Evolutionary conservation across 1,140 invertebrate genomes (phyloP), one percentile per base, ranked within the genome.

Genomic region (Cephus cinctus): DNA sequence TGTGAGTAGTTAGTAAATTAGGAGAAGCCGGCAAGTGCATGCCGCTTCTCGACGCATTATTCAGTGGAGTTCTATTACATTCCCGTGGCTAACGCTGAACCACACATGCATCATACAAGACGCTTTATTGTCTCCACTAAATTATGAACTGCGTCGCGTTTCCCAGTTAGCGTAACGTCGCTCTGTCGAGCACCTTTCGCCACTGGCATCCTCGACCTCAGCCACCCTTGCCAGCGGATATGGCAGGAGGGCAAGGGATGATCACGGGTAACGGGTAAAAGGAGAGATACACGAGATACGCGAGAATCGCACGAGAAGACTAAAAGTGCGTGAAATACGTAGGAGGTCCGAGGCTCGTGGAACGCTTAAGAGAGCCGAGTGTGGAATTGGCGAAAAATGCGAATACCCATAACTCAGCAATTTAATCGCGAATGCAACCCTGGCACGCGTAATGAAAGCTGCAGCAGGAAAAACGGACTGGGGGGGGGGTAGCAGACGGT

Each of bases 321-420:
- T 14, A 20, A 5, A 1, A n/a, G n/a, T n/a, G n/a, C n/a, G n/a
- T 30, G 16, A 6, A 32, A 20, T 34, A 43, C 18, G 39, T 21
- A 38, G 15, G 30, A 27, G 30, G 47, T 14, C 3, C 9, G 22
- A 16, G 15, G 19, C 15, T 38, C 5, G 11, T 9, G 11, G 32
- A 19, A 14, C 16, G 18, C 36, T n/a, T n/a, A n/a, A n/a, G n/a
- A n/a, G n/a, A n/a, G 18, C 18, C 5, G 36, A n/a, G 34, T 34
- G 23, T 45, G 49, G 42, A 18, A 43, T 20, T 49, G 50, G 56
- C 46, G 61, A 65, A 68, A 73, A 73, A 72, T 67, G 64, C 62
- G 61, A 55, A 62, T 67, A 58, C 50, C 63, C 58, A 72, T 71
- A 71, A 71, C 57, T 71, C 68, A 65, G 63, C 31, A 62, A 62